phyloP scores from a whole-genome alignment of 2,888 invertebrate genomes.

The Teinopalpus imperialis region DNA sequence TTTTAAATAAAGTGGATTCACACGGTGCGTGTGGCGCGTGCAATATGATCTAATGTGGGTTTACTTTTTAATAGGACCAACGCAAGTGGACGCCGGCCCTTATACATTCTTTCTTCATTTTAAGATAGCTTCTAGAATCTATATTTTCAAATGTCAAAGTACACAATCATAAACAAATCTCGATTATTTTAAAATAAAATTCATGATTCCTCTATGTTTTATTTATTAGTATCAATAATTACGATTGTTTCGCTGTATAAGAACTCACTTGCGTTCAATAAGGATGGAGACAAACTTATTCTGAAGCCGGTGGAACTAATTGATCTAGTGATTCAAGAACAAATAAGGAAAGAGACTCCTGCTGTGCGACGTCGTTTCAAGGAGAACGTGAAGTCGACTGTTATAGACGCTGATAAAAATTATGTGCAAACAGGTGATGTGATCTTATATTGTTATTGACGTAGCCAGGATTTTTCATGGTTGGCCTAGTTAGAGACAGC shows the following conservation, averaged over 20 bases:
- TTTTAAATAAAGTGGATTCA: too few species aligned
- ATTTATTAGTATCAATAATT: slow-evolving; percentile 12
- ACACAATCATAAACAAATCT: slow-evolving; percentile 11
- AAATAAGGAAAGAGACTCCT: slow-evolving; percentile 28
- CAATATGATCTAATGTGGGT: too few species aligned
- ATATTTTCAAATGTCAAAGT: slow-evolving; percentile 2
- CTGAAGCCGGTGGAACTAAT: slow-evolving; percentile 48
- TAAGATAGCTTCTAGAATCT: background rate
- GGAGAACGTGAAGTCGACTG: slow-evolving; percentile 13
- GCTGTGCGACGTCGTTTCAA: slow-evolving; percentile 16
- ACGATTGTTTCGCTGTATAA: background rate
- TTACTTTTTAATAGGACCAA: too few species aligned
- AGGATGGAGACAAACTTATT: slow-evolving; percentile 40
- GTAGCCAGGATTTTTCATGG: too few species aligned
- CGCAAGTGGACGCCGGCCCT: too few species aligned
- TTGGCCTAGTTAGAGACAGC: too few species aligned
- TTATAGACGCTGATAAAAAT: too few species aligned
- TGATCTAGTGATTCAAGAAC: slow-evolving; percentile 47
- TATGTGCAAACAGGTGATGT: too few species aligned
- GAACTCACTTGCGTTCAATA: slow-evolving; percentile 16
- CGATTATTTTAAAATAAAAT: slow-evolving; percentile 7
- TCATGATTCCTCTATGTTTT: slow-evolving; percentile 8
- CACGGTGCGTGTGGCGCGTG: too few species aligned
- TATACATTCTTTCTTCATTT: background rate
- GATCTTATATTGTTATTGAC: too few species aligned